Percentiles rank a stretch among this genome's conserved stretches.
These are phyloP conservation scores for Lamproptera curius DNA, from an alignment of 2,888 invertebrate species.

Conservation along the genomic window DNA sequence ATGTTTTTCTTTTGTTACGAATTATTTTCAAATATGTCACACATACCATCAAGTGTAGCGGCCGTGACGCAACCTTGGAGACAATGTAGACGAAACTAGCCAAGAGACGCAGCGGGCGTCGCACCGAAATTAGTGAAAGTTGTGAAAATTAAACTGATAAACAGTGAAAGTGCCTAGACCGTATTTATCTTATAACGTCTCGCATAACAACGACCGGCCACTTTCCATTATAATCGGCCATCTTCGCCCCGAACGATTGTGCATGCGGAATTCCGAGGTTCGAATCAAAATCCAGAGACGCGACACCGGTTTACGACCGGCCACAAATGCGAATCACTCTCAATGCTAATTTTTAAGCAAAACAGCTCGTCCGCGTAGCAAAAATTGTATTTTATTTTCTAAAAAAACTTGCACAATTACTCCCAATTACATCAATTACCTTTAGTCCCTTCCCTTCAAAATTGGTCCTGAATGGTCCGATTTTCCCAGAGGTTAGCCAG, in stretches of 20 bases:
- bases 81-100: background rate
- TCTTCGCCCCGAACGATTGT: background rate
- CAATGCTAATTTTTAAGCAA: background rate
- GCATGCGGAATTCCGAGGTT: background rate
- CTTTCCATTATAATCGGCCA: constrained; percentile 8
- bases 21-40: too few relatives aligned
- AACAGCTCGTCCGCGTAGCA: too few relatives aligned
- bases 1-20: too few relatives aligned
- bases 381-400: too few relatives aligned
- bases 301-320: background rate
- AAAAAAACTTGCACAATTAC: too few relatives aligned
- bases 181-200: constrained; percentile 2
- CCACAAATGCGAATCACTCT: background rate
- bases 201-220: constrained; percentile 7
- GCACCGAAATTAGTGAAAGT: constrained; percentile 5
- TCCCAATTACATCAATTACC: too few relatives aligned
- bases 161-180: constrained; percentile 10
- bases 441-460: too few relatives aligned
- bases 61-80: background rate
- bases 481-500: too few relatives aligned
- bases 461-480: too few relatives aligned
- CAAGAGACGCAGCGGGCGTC: background rate
- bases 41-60: too few relatives aligned
- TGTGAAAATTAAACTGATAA: constrained; percentile 5
- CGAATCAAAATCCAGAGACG: background rate